Percentiles rank a stretch among this genome's conserved stretches.
These are phyloP conservation scores for Coturnix japonica DNA, from an alignment of 2,113 vertebrate species.

Conservation along the genomic window DNA sequence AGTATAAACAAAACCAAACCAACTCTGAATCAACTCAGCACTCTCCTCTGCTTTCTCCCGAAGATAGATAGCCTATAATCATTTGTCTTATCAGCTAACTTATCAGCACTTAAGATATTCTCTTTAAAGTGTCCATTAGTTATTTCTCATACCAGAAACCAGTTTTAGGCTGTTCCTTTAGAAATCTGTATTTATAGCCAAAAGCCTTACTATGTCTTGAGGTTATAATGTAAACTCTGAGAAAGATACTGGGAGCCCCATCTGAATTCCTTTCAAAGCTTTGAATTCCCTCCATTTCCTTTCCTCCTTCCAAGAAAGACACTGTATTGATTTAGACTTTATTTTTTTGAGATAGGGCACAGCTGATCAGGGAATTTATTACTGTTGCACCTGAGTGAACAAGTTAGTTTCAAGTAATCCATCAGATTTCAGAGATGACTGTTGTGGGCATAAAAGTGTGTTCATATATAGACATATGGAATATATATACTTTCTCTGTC, in stretches of 20 bases:
- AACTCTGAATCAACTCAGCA: not conserved
- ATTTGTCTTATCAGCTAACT: not conserved
- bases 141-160: not conserved
- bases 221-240: not conserved
- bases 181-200: not conserved
- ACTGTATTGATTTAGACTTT: not conserved
- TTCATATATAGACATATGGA: no score
- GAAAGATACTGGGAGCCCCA: rapidly evolving
- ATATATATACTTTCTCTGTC: not conserved
- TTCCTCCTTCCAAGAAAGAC: not conserved
- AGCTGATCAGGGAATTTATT: not conserved
- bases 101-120: not conserved
- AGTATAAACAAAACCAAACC: not conserved
- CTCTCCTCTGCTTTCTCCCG: not conserved
- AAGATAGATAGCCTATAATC: not conserved
- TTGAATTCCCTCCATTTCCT: not conserved
- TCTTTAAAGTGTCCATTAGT: not conserved
- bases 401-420: not conserved
- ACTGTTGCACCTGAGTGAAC: not conserved
- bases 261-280: not conserved
- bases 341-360: not conserved
- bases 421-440: not conserved
- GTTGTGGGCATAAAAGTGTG: not conserved
- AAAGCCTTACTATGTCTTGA: not conserved
- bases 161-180: not conserved